These are phyloP conservation scores for Prostheceraeus crozeri DNA, from an alignment of 2,888 invertebrate genomes.

Conservation along the genomic window DNA sequence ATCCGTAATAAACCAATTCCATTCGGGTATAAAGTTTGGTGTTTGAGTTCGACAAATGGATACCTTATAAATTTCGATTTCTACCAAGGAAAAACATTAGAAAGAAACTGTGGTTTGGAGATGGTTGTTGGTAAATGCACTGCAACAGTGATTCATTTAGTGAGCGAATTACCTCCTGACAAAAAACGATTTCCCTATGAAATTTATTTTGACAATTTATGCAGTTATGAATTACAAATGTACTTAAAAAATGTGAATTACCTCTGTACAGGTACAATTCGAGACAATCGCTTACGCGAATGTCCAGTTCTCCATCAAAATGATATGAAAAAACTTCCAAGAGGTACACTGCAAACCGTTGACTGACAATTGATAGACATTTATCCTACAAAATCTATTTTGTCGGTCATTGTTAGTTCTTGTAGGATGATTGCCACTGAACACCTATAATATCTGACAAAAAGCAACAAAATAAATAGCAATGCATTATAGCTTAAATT, in stretches of 20 bases:
- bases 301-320: too few species aligned
- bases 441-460: too few species aligned
- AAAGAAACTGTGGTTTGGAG: conserved; percentile 1
- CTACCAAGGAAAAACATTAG: conserved; percentile 18
- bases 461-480: too few species aligned
- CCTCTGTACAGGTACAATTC: conserved; percentile 23
- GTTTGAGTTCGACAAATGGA: conserved; percentile 9
- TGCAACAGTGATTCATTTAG: background rate
- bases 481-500: too few species aligned
- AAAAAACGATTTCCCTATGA: conserved; percentile 25
- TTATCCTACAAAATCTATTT: too few species aligned
- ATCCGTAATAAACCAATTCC: conserved; percentile 48
- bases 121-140: background rate
- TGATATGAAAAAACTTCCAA: too few species aligned
- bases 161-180: conserved; percentile 39
- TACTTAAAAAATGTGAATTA: conserved; percentile 8
- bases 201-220: conserved; percentile 42
- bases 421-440: too few species aligned
- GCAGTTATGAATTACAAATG: conserved; percentile 39
- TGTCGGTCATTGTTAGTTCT: too few species aligned
- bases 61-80: conserved; percentile 19
- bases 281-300: background rate
- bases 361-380: too few species aligned
- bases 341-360: too few species aligned
- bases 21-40: conserved; percentile 43